phyloP scores from a whole-genome alignment of 2,888 invertebrate species.

The Sycophila texana region DNA sequence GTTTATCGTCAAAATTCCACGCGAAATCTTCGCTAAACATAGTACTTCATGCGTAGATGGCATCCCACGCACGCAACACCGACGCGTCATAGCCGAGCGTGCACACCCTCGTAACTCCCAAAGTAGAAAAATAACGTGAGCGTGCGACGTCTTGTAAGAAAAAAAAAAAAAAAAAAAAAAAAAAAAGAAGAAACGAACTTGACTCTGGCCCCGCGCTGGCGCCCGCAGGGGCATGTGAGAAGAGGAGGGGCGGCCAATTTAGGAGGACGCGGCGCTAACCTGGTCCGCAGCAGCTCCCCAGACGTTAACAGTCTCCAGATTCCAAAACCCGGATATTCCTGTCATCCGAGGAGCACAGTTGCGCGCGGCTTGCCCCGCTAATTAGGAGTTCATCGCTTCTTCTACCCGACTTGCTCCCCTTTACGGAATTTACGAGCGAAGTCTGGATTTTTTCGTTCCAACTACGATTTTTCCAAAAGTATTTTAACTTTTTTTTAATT shows the following conservation, averaged over 20 bases:
- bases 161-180: constrained; percentile 12
- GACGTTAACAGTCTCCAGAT: constrained; percentile 64
- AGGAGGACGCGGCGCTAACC: constrained; percentile 55
- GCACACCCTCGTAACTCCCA: background rate
- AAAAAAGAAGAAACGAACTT: background rate
- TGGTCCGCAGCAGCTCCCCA: constrained; percentile 13
- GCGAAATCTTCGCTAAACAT: too few relatives aligned
- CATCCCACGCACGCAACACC: too few relatives aligned
- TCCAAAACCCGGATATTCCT: constrained; percentile 64
- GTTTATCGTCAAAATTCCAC: too few relatives aligned
- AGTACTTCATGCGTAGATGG: too few relatives aligned
- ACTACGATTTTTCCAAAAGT: constrained; percentile 19
- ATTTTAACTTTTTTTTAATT: background rate
- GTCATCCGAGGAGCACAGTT: constrained; percentile 63
- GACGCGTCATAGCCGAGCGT: too few relatives aligned
- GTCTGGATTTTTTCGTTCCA: constrained; percentile 10
- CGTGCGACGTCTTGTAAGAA: background rate
- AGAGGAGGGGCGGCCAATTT: constrained; percentile 33
- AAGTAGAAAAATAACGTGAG: constrained; percentile 40
- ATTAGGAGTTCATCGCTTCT: constrained; percentile 65
- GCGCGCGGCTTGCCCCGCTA: constrained; percentile 60
- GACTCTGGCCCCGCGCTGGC: constrained; percentile 23
- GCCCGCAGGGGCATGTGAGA: constrained; percentile 13
- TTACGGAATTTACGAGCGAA: constrained; percentile 24
- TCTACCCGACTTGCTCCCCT: background rate